Evolutionary conservation across 2,888 invertebrate genomes (phyloP).

Genomic region (Trisateles emortualis): DNA sequence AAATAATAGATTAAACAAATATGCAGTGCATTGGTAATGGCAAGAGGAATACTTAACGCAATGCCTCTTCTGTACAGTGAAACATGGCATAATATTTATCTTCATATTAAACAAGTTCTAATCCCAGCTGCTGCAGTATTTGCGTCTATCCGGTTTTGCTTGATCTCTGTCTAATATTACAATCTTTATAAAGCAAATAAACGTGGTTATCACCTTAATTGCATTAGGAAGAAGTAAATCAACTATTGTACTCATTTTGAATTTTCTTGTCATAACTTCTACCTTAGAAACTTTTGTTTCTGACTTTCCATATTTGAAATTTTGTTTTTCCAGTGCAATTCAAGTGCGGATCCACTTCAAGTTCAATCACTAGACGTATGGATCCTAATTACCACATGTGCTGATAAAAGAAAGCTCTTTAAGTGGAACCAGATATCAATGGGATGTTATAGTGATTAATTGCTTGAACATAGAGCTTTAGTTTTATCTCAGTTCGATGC

Average conservation of each 20-base stretch:
- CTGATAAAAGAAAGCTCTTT: conserved; percentile 22
- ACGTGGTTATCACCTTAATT: not conserved
- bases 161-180: not conserved
- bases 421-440: conserved; percentile 29
- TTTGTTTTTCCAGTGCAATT: not conserved
- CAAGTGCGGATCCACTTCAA: conserved; percentile 4
- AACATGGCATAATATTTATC: not conserved
- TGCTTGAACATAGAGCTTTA: conserved; percentile 12
- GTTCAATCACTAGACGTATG: conserved; percentile 20
- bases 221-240: not conserved
- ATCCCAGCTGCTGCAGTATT: not conserved
- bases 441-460: conserved; percentile 23
- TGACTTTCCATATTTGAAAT: not conserved
- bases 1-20: too few species aligned
- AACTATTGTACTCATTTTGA: too few species aligned
- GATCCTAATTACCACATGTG: conserved; percentile 31
- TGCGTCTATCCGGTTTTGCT: not conserved
- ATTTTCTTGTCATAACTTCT: not conserved
- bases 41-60: too few species aligned
- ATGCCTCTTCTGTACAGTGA: not conserved
- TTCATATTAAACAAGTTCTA: not conserved
- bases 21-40: not conserved
- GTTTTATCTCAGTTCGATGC: conserved; percentile 20
- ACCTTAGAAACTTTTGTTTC: not conserved
- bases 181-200: not conserved